A percentile compares a stretch with the other conserved stretches of the same genome.
Conservation (phyloP, 2,113 vertebrate species). For the Callaeas wilsoni region DNA sequence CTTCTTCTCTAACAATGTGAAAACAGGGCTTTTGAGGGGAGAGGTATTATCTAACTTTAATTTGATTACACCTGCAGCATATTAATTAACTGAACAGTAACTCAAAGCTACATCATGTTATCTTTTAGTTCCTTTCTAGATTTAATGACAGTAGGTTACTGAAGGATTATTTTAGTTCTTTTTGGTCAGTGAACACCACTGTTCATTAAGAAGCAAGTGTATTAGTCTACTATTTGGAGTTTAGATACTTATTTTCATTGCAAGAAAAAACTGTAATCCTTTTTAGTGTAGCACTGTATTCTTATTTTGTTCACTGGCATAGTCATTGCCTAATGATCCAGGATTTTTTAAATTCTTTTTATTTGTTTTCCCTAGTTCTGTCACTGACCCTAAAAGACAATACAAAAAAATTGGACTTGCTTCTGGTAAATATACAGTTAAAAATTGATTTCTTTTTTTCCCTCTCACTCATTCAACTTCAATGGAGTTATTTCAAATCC, state of each 20-base stretch:
- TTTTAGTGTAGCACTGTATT: not conserved
- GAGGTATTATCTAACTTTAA: not conserved
- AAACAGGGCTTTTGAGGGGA: not conserved
- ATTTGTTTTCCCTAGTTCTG: not conserved
- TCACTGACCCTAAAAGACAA: not conserved
- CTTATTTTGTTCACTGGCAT: not conserved
- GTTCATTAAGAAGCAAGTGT: not conserved
- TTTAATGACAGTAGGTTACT: not conserved
- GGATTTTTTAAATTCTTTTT: not conserved
- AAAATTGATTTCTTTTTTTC: not conserved
- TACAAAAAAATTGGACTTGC: not conserved
- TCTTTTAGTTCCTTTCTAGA: not conserved
- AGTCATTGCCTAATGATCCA: not conserved
- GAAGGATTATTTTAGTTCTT: not conserved
- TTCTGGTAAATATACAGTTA: not conserved
- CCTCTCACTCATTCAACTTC: not conserved
- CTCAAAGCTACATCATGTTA: not conserved
- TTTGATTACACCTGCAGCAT: slow-evolving; percentile 11
- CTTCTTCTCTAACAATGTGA: not conserved
- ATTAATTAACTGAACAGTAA: not conserved
- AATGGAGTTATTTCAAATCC: not conserved
- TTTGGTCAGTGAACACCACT: not conserved
- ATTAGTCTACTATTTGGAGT: not conserved
- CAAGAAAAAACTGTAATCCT: not conserved
- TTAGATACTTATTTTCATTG: not conserved